Base-by-base conservation (phyloP, 2,888 invertebrate species). In the Actias luna region DNA sequence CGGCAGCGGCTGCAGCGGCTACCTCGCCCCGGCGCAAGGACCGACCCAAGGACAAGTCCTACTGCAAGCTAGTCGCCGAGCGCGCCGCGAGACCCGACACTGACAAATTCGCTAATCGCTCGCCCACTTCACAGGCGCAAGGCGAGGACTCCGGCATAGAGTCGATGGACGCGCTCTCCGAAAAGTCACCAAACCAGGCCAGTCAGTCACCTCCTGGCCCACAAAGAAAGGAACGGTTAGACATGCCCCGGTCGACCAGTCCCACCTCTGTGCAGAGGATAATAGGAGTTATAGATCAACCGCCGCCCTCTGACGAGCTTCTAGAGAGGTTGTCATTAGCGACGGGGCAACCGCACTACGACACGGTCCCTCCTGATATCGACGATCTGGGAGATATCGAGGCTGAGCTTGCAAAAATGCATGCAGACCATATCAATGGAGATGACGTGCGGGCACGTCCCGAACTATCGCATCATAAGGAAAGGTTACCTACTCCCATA, bases 121-220 rank as follows among this genome's bases (percentile, higher is more conserved):
- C 94, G 22, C 93, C 93, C 64, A 85, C 85, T 72, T 89, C 90
- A 27, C 93, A 93, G 68, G 92, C 93, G 46, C 95, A 95, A 76
- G 97, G 97, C 57, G 98, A 98, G 81, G 97, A 98, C 86, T 97
- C 97, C 63, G 98, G 98, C 18, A 98, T 98, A 63, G 98, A 98
- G 84, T 97, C 97, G 42, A 97, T 98, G 98, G 98, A 98, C 82
- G 97, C 98, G 2, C 87, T 97, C n/a, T 97, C 97, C 25, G 98
- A 98, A 83, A 98, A 98, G 82, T 97, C 96, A 68, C 96, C 96
- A n/a, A 97, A 97, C 85, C 97, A 97, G 83, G 96, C 96, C 87
- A 96, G 94, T 87, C 96, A 92, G 91, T 97, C 95, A 84, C 97
- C 94, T 68, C 93, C 94, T 74, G 88, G 93, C 1, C 84, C 84